Conservation (phyloP, 2,113 vertebrate species). For the Anser brachyrhynchus region DNA sequence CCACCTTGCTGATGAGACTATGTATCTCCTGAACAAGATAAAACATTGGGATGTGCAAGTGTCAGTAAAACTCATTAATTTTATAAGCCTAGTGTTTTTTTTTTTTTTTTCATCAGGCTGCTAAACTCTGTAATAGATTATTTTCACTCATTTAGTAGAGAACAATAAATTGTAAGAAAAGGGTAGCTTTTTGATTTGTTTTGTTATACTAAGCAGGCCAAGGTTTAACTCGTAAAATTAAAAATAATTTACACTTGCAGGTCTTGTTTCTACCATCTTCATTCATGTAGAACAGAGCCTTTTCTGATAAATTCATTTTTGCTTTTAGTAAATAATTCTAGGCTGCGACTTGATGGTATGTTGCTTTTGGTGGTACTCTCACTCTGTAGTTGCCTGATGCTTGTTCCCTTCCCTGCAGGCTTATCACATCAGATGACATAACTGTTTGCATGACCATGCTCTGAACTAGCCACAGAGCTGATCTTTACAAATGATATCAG, state of each 20-base stretch:
- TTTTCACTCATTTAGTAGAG: background rate
- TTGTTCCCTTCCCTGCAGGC: background rate
- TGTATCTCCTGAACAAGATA: background rate
- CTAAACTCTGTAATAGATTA: background rate
- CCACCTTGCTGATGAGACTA: background rate
- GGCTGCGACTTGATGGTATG: background rate
- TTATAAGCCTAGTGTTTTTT: background rate
- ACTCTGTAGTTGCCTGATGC: background rate
- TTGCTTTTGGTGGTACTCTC: background rate
- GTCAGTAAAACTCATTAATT: background rate
- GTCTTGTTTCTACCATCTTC: background rate
- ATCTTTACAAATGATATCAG: background rate
- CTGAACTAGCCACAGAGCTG: background rate
- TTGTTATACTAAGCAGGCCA: background rate
- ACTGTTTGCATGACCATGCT: background rate
- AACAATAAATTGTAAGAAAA: background rate
- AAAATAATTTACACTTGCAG: background rate
- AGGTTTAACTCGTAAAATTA: background rate
- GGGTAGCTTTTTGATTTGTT: background rate
- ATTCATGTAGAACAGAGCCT: background rate
- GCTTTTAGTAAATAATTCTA: background rate
- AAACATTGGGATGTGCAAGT: background rate
- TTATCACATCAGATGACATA: background rate
- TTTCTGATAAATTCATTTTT: background rate
- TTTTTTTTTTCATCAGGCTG: background rate